Base-by-base conservation (phyloP, 2,113 vertebrate species). In the Cyanistes caeruleus region DNA sequence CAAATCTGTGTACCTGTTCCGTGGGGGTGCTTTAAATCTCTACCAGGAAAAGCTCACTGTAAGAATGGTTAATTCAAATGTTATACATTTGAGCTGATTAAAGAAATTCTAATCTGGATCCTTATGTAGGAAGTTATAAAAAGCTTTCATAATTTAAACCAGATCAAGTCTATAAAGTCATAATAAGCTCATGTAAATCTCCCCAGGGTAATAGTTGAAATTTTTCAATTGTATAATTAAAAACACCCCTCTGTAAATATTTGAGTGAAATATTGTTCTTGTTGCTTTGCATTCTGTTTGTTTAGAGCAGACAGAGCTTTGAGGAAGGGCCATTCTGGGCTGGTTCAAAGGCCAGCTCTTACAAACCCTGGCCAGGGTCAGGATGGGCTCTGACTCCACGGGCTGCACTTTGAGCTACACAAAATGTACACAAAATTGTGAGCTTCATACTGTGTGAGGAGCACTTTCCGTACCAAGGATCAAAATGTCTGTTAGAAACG, bases 81-180 rank as follows among this genome's bases (percentile, higher is more conserved):
- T 83, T 95, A 74, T 18, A 41, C 15, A 9, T 91, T 46, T 92
- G 82, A 95, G 76, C 84, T 92, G 80, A 90, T 93, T 87, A 92
- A 72, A 84, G 64, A 89, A 78, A 75, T 88, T 93, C 56, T 92
- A 63, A 90, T 89, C 86, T 95, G 84, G 27, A 87, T 90, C 73
- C 75, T 74, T 78, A 75, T 60, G 43, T 89, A 75, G 80, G 77
- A 95, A 81, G 60, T 73, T 92, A 44, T 46, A 81, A 92, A 95
- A 72, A 39, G 74, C 73, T 92, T 92, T 81, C 56, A 75, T 84
- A 75, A 88, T 93, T 95, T 91, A 93, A 96, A 90, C 58, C 79
- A 94, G 76, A 94, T 94, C 60, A 81, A 87, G 89, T 82, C 64
- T 95, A 68, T 93, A 69, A 95, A 93, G 55, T 94, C 44, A 58